Conservation (phyloP, 1,140 invertebrate genomes). For the Anastrepha obliqua region DNA sequence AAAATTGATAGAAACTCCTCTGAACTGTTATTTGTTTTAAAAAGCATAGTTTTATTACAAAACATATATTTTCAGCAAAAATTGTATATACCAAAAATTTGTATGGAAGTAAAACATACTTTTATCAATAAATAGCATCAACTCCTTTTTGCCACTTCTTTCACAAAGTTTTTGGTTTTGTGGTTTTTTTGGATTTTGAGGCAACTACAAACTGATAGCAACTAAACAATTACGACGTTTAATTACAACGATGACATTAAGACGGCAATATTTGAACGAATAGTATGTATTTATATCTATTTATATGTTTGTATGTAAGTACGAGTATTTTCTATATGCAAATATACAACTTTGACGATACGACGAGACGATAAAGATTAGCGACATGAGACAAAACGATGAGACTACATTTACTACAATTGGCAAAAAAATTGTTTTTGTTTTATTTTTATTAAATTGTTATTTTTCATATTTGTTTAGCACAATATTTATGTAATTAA, state of each 20-base stretch:
- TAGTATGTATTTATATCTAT: background rate
- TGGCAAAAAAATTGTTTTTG: background rate
- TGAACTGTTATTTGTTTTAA: too few relatives aligned
- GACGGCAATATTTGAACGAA: background rate
- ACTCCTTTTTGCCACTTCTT: background rate
- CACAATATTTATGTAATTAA: conserved; percentile 22
- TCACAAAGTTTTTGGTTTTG: background rate
- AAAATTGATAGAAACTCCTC: too few relatives aligned
- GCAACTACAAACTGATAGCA: conserved; percentile 3
- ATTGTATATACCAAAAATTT: background rate
- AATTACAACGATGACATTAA: conserved; percentile 3
- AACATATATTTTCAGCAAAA: too few relatives aligned
- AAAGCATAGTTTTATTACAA: too few relatives aligned
- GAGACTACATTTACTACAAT: conserved; percentile 38
- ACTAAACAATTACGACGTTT: conserved; percentile 45
- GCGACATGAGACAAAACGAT: conserved; percentile 23
- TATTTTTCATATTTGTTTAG: background rate
- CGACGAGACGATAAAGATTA: conserved; percentile 16
- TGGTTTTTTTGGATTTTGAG: background rate
- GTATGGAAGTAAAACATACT: too few relatives aligned
- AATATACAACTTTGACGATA: conserved; percentile 21
- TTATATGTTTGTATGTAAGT: conserved; percentile 1
- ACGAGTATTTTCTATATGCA: conserved; percentile 28
- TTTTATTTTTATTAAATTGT: too few relatives aligned
- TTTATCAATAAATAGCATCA: background rate